Conservation (phyloP, 2,888 invertebrate genomes). For the Rhyacophila evoluta region DNA sequence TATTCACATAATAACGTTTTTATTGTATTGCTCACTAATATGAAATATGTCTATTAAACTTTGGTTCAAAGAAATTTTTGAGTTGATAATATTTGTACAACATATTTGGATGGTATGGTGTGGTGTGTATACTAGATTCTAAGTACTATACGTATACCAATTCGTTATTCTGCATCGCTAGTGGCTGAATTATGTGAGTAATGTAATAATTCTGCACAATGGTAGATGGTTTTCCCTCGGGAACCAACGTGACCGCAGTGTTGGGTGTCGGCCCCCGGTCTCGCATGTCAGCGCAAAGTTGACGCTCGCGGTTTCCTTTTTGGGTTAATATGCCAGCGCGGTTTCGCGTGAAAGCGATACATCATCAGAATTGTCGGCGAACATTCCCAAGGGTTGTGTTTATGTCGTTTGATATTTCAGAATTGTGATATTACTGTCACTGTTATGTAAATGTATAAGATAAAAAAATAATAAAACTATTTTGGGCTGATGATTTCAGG, state of each 20-base stretch:
- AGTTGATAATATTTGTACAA: no score
- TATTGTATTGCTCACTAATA: no score
- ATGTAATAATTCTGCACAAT: not conserved
- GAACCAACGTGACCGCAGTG: not conserved
- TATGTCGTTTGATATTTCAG: not conserved
- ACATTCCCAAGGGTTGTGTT: not conserved
- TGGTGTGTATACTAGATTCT: no score
- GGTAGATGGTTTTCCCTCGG: not conserved
- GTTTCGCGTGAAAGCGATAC: constrained; percentile 42
- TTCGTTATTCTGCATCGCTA: constrained; percentile 2
- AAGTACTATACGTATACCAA: no score
- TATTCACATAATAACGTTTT: no score
- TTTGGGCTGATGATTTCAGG: no score
- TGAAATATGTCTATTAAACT: no score
- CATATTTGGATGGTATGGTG: no score
- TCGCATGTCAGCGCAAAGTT: constrained; percentile 20
- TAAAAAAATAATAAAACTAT: no score
- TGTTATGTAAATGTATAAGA: no score
- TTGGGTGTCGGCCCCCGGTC: not conserved
- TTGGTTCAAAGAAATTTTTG: no score
- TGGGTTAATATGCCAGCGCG: constrained; percentile 49
- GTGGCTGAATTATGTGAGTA: not conserved
- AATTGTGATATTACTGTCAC: no score
- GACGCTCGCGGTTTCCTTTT: constrained; percentile 49
- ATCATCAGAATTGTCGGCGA: not conserved